Percentiles rank a stretch among this genome's conserved stretches.
phyloP scores from a whole-genome alignment of 2,888 invertebrate genomes.

The Rhaphigaster nebulosa region DNA sequence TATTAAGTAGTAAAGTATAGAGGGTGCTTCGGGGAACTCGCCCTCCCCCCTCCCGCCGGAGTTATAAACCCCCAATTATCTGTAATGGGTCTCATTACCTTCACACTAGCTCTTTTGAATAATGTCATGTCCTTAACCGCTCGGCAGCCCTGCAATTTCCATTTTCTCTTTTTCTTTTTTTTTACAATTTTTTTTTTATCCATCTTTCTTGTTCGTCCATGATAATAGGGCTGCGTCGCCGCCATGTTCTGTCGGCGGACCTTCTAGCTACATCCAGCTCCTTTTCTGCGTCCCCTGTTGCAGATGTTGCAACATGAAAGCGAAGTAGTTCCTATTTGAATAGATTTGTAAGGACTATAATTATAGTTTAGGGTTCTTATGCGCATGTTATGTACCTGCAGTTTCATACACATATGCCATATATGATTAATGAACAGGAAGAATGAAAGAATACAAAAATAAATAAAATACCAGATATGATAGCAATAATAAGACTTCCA shows the following conservation, averaged over 20 bases:
- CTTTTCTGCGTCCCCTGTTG: background rate
- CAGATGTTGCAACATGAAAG: background rate
- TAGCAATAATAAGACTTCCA: background rate
- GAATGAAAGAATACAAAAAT: too few relatives aligned
- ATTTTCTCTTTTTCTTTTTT: slow-evolving; percentile 20
- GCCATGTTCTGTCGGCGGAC: slow-evolving; percentile 1
- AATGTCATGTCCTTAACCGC: slow-evolving; percentile 38
- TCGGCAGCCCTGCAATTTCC: slow-evolving; percentile 41
- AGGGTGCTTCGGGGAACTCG: background rate
- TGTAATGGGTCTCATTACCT: slow-evolving; percentile 42
- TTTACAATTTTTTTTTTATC: background rate
- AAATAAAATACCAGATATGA: too few relatives aligned
- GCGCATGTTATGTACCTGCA: too few relatives aligned
- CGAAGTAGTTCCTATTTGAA: background rate
- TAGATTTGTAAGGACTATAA: too few relatives aligned
- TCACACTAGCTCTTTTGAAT: slow-evolving; percentile 50
- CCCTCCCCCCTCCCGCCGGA: background rate
- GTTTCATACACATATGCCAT: too few relatives aligned
- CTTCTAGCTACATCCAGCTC: background rate
- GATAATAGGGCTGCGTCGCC: slow-evolving; percentile 12
- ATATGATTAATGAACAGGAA: too few relatives aligned
- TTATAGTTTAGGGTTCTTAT: too few relatives aligned
- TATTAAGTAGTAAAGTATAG: slow-evolving; percentile 36
- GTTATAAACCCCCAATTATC: slow-evolving; percentile 32
- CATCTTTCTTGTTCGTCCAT: slow-evolving; percentile 23